phyloP scores from a whole-genome alignment of 1,140 invertebrate genomes.

The Neelides sp. region DNA sequence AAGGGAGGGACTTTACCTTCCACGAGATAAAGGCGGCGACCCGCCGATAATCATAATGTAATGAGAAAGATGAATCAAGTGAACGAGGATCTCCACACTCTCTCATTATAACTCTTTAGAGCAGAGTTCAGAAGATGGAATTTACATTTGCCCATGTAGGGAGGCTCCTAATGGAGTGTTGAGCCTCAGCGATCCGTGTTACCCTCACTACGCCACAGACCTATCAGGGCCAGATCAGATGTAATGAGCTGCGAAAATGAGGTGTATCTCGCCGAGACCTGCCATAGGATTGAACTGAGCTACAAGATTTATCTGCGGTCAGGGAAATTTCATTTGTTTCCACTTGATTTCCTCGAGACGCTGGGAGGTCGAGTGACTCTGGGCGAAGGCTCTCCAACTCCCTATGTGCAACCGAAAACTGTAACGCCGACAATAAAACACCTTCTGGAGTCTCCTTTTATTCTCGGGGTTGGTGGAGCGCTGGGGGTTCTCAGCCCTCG shows the following conservation, averaged over 20 bases:
- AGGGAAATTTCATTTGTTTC: slow-evolving; percentile 12
- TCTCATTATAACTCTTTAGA: too few relatives aligned
- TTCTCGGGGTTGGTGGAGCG: too few relatives aligned
- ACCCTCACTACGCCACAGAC: slow-evolving; percentile 6
- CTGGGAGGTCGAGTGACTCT: slow-evolving; percentile 19
- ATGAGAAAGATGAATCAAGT: too few relatives aligned
- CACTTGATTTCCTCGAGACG: slow-evolving; percentile 14
- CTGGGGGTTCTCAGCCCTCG: too few relatives aligned
- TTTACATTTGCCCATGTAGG: too few relatives aligned
- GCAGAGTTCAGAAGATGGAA: too few relatives aligned
- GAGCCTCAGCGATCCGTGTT: neutral
- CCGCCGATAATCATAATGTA: too few relatives aligned
- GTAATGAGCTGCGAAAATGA: slow-evolving; percentile 29
- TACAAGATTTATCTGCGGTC: slow-evolving; percentile 20
- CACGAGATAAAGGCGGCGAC: too few relatives aligned
- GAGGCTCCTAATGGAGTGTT: too few relatives aligned
- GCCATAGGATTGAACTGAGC: slow-evolving; percentile 7
- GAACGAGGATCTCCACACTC: too few relatives aligned
- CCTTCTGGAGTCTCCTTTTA: neutral
- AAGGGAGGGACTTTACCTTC: too few relatives aligned
- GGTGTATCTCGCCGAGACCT: slow-evolving; percentile 20
- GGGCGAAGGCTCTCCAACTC: too few relatives aligned
- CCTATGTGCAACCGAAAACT: slow-evolving; percentile 4
- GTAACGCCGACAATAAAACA: slow-evolving; percentile 2
- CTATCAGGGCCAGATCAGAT: slow-evolving; percentile 8